A percentile compares a stretch with the other conserved stretches of the same genome.
Evolutionary conservation across 2,797 vertebrate species (phyloP).

Genomic region (Picus viridis): DNA sequence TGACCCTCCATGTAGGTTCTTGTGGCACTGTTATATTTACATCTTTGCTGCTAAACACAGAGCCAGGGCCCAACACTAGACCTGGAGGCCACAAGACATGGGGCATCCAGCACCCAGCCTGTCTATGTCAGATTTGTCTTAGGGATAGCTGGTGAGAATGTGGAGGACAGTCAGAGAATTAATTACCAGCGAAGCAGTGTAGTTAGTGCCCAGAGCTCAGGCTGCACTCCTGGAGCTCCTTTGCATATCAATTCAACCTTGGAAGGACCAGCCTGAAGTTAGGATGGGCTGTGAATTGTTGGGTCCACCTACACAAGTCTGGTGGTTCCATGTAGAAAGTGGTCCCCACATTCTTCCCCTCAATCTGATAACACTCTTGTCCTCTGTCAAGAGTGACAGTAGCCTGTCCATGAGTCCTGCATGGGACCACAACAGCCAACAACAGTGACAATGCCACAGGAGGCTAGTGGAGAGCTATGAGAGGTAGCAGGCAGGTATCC

Average conservation of each 20-base stretch:
- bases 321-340: not conserved
- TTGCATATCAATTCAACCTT: not conserved
- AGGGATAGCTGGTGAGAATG: not conserved
- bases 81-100: not conserved
- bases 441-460: not conserved
- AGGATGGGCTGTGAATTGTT: not conserved
- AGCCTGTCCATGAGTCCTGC: rapidly evolving
- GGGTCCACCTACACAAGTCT: not conserved
- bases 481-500: not conserved
- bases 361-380: not conserved
- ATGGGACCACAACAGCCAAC: not conserved
- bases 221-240: not conserved
- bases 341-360: not conserved
- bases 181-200: not conserved
- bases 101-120: not conserved
- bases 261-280: not conserved
- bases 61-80: not conserved
- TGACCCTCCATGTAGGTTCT: not conserved
- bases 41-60: not conserved
- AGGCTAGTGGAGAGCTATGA: not conserved
- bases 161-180: not conserved
- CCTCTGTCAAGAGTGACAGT: rapidly evolving
- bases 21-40: not conserved
- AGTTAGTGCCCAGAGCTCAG: not conserved
- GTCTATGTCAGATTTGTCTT: not conserved